These are phyloP conservation scores for Hepsetus odoe DNA, from an alignment of 2,113 vertebrate genomes.

Conservation along the genomic window DNA sequence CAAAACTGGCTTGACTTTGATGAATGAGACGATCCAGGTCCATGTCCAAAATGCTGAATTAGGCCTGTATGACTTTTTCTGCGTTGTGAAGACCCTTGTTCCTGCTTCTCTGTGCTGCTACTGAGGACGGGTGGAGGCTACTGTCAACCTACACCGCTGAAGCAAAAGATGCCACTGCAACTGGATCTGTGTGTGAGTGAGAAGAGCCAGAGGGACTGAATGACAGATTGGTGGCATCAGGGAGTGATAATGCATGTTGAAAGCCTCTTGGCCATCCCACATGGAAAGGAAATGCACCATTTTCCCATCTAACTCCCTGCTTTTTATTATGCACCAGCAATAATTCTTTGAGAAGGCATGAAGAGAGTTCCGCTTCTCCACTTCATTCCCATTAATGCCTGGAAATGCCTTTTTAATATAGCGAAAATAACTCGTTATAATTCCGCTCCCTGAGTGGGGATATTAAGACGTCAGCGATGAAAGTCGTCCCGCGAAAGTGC, in stretches of 20 bases:
- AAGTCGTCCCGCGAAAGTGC: background rate
- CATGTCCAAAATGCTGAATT: background rate
- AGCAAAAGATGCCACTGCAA: constrained; percentile 19
- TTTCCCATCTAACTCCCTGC: too few species aligned
- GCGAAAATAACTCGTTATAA: background rate
- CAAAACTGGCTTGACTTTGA: background rate
- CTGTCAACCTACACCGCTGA: constrained; percentile 17
- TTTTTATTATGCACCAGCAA: too few species aligned
- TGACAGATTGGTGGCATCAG: background rate
- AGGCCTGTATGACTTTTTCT: background rate
- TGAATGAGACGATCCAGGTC: background rate
- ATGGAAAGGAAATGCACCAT: too few species aligned
- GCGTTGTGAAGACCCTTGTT: background rate
- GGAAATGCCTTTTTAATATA: background rate
- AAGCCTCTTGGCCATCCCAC: too few species aligned
- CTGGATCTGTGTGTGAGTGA: constrained; percentile 14
- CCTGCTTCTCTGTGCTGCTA: background rate
- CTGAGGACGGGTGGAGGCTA: constrained; percentile 11
- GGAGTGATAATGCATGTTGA: background rate
- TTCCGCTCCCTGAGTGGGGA: background rate
- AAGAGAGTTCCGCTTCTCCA: too few species aligned
- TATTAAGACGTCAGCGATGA: background rate
- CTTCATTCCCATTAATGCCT: too few species aligned
- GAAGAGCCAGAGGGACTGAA: background rate
- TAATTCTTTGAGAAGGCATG: too few species aligned